Evolutionary conservation across 2,797 vertebrate genomes (phyloP).

Genomic region (Petrocephalus sullivani): DNA sequence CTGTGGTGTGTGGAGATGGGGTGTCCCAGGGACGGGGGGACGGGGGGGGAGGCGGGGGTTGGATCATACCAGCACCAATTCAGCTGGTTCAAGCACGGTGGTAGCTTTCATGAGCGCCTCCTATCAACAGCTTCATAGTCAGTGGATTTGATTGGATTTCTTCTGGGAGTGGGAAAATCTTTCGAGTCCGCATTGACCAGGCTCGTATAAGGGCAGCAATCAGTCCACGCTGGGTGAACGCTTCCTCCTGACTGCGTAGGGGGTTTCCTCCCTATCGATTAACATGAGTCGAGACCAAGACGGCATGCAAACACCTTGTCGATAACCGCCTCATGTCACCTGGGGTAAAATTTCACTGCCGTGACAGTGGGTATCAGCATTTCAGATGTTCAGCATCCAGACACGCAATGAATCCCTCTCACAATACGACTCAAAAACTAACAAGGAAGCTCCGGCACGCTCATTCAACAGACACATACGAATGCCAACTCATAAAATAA

Average conservation of each 20-base stretch:
- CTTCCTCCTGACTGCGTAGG: background rate
- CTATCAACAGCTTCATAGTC: background rate
- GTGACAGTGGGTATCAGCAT: background rate
- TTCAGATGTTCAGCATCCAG: background rate
- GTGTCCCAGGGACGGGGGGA: background rate
- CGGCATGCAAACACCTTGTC: background rate
- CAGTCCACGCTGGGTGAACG: conserved; percentile 57
- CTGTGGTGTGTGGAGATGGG: background rate
- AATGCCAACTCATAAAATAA: background rate
- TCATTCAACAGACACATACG: background rate
- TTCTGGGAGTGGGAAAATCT: conserved; percentile 53
- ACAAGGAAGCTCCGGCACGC: background rate
- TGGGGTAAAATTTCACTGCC: background rate
- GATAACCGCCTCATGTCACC: background rate
- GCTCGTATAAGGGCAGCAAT: conserved; percentile 47
- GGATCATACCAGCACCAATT: too few species aligned
- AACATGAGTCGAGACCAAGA: background rate
- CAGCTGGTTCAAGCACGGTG: background rate
- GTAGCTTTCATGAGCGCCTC: background rate
- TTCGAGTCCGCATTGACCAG: conserved; percentile 52
- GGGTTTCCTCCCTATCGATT: background rate
- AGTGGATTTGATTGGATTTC: conserved; percentile 43
- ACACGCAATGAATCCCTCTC: background rate
- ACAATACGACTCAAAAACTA: background rate
- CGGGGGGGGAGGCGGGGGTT: too few species aligned